These are phyloP conservation scores for Drosophila tropicalis DNA, from an alignment of 1,140 invertebrate genomes.

Conservation along the genomic window DNA sequence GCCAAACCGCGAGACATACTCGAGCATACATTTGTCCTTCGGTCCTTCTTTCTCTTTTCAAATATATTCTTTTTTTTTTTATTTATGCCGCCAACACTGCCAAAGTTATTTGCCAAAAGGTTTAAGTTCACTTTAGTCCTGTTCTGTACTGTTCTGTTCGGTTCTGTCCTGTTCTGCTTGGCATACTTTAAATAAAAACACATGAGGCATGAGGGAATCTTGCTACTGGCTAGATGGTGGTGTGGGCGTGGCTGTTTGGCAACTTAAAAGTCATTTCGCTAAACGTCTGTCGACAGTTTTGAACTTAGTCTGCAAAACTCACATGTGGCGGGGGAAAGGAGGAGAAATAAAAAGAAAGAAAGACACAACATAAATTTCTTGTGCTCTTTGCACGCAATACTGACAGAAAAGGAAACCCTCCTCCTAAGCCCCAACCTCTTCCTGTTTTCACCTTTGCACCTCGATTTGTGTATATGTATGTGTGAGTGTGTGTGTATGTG, in stretches of 20 bases:
- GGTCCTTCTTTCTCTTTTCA: background rate
- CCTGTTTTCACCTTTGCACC: constrained; percentile 40
- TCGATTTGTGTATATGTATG: constrained; percentile 43
- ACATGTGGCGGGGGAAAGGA: constrained; percentile 42
- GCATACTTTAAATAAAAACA: constrained; percentile 79
- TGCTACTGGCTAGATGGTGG: background rate
- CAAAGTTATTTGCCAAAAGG: constrained; percentile 82
- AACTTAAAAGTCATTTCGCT: constrained; percentile 78
- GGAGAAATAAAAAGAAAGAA: constrained; percentile 21
- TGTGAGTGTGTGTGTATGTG: constrained; percentile 20
- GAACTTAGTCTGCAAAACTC: constrained; percentile 54
- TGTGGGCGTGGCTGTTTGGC: constrained; percentile 53
- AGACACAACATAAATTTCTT: constrained; percentile 78
- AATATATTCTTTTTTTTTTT: constrained; percentile 54
- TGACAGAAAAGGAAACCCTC: constrained; percentile 19
- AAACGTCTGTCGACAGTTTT: constrained; percentile 76
- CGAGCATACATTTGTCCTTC: constrained; percentile 1
- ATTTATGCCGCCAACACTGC: constrained; percentile 71
- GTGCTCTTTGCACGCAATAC: constrained; percentile 69
- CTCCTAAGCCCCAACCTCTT: background rate
- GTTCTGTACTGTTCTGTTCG: background rate
- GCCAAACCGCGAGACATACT: constrained; percentile 36
- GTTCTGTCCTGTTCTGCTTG: constrained; percentile 41
- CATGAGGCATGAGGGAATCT: constrained; percentile 26
- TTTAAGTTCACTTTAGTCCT: constrained; percentile 59